Evolutionary conservation across 2,113 vertebrate genomes (phyloP), one percentile per base, ranked within the genome.

Genomic region (Xiphophorus hellerii): DNA sequence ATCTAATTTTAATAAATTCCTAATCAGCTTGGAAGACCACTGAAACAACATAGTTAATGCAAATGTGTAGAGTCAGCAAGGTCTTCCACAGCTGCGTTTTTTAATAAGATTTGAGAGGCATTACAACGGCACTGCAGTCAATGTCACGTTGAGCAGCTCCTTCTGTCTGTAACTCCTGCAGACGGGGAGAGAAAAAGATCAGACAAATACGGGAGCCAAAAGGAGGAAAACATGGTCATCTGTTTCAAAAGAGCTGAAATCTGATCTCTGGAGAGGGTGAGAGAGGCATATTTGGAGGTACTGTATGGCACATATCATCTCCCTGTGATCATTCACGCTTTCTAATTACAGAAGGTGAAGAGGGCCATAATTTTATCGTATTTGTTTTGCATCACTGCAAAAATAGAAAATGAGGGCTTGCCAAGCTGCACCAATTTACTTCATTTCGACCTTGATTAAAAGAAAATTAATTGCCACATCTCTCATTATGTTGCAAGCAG

Each of bases 401-500:
- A 98, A 98, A 98, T 96, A 98, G 96, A 98, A 96, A 97, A 97
- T 96, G 97, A 97, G 96, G 96, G 96, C 94, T 97, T 95, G 95
- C 96, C 96, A 96, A 97, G 95, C 96, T 91, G 94, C 95, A 94
- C 96, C 97, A 97, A 97, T 98, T 97, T 97, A 97, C 96, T 98
- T 97, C 96, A 97, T 97, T 95, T 97, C 96, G 96, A 97, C 97
- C 97, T 98, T 99, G 97, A 98, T 98, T 98, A 98, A 98, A 97
- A 98, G 96, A 99, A 99, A 99, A 99, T 99, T 98, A 98, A 98
- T 98, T 98, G 97, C 97, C 92, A 94, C 96, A 97, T 98, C 96
- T 98, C 97, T 98, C 97, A 97, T 97, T 97, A 96, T 98, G 96
- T 96, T 96, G 95, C 94, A 94, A 94, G 95, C 95, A 86, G 94